Conservation (phyloP, 2,113 vertebrate species). For the Albula glossodonta region DNA sequence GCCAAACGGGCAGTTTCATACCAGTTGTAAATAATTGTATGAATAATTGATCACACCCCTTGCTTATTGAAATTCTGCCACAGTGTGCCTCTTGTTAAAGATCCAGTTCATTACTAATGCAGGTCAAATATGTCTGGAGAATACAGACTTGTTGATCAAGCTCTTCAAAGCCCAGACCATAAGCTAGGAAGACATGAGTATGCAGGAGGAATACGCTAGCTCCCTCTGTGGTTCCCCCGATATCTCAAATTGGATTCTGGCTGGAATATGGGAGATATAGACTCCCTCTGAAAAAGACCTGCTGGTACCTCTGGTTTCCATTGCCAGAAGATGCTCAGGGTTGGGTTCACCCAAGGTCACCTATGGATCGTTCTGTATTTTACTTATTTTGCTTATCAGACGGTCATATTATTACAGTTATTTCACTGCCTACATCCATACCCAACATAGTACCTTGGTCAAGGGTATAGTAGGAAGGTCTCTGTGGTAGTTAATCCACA, state of each 20-base stretch:
- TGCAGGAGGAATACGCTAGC: constrained; percentile 22
- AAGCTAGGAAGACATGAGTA: constrained; percentile 39
- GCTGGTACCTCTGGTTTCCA: neutral
- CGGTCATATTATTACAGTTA: neutral
- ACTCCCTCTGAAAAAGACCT: no score
- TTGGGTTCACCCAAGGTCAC: neutral
- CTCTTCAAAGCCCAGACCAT: constrained; percentile 40
- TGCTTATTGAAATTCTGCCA: constrained; percentile 44
- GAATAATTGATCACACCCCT: constrained; percentile 45
- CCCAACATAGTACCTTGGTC: neutral
- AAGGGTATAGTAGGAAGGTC: neutral
- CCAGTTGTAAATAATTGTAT: constrained; percentile 21
- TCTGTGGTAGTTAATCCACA: neutral
- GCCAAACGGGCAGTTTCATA: neutral
- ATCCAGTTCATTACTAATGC: constrained; percentile 38
- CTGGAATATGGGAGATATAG: neutral
- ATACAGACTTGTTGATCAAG: constrained; percentile 41
- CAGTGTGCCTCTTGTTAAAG: constrained; percentile 30
- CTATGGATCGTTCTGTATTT: neutral
- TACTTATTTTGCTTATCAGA: neutral
- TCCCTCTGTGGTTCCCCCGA: neutral
- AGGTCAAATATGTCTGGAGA: constrained; percentile 36
- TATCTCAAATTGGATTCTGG: neutral
- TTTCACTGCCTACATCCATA: neutral
- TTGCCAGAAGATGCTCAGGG: neutral